Evolutionary conservation across 2,888 invertebrate genomes (phyloP).

Genomic region (Petrophora chlorosata): DNA sequence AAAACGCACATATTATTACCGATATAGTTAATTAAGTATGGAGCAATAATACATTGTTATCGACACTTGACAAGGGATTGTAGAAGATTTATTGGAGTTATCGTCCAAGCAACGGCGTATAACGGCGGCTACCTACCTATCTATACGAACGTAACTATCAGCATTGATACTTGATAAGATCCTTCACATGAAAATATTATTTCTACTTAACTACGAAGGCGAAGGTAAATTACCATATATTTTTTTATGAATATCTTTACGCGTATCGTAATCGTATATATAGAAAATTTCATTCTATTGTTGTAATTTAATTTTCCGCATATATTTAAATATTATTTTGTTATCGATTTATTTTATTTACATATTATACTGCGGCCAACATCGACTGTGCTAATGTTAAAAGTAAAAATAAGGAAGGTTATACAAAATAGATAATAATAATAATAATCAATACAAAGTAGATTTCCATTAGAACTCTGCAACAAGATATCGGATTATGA

Average conservation of each 20-base stretch:
- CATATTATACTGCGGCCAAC: background rate
- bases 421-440: too few relatives aligned
- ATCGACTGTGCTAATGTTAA: too few relatives aligned
- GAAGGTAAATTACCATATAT: conserved; percentile 3
- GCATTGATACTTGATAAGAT: conserved; percentile 1
- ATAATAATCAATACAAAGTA: too few relatives aligned
- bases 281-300: background rate
- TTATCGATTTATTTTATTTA: background rate
- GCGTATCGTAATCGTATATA: background rate
- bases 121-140: conserved; percentile 1
- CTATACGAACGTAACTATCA: background rate
- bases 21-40: too few relatives aligned
- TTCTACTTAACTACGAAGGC: background rate
- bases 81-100: too few relatives aligned
- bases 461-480: too few relatives aligned
- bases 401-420: too few relatives aligned
- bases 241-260: background rate
- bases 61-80: background rate
- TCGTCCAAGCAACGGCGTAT: background rate
- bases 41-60: too few relatives aligned
- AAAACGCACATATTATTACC: too few relatives aligned
- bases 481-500: background rate
- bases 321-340: too few relatives aligned
- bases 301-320: background rate
- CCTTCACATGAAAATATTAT: background rate